Conservation (phyloP, 1,140 invertebrate species). For the Platyscapa corneri region DNA sequence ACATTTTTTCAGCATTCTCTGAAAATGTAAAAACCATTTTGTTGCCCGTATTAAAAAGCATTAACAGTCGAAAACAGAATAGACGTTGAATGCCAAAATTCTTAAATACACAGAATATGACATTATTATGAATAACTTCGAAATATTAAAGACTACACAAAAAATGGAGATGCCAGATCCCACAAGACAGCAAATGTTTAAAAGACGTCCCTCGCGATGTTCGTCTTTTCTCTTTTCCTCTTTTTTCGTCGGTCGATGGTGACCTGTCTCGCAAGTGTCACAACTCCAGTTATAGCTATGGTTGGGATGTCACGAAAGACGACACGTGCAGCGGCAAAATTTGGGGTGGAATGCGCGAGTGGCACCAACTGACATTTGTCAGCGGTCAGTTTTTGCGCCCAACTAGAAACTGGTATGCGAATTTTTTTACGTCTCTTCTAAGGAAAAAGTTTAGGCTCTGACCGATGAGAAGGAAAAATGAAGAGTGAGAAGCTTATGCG, state of each 20-base stretch:
- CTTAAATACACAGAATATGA: too few relatives aligned
- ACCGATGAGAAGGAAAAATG: not conserved
- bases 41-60: not conserved
- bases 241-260: not conserved
- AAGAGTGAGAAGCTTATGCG: not conserved
- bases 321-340: not conserved
- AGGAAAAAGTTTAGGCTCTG: not conserved
- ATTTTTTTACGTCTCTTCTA: not conserved
- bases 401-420: not conserved
- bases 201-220: not conserved
- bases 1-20: too few relatives aligned
- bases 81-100: too few relatives aligned
- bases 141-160: not conserved
- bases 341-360: not conserved
- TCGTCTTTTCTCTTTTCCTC: not conserved
- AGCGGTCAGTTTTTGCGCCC: not conserved
- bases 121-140: not conserved
- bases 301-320: not conserved
- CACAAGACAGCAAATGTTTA: not conserved
- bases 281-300: not conserved
- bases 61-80: not conserved
- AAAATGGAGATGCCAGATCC: not conserved
- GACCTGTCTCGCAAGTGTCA: slow-evolving; percentile 16
- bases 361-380: slow-evolving; percentile 13
- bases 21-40: too few relatives aligned